Evolutionary conservation across 2,888 invertebrate species (phyloP), one percentile per base, ranked within the genome.

Genomic region (Cheilosia grossa): DNA sequence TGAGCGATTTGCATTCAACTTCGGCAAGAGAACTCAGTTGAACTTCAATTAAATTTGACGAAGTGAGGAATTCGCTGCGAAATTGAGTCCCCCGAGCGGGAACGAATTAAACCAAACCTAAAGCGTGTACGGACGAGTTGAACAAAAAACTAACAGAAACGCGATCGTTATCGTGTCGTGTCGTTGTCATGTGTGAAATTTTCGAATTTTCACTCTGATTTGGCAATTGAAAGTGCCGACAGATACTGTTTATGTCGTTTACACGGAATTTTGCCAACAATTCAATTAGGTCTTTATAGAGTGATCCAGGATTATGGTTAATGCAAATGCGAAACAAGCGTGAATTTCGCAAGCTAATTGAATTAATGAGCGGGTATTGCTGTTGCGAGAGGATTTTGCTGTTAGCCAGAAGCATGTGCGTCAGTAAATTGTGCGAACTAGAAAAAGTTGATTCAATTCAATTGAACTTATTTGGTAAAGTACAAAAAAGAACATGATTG

Each of bases 31-130:
- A 61, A 33, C 61, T 54, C 54, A 10, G 54, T 24, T 63, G 73
- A 53, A 51, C 67, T 77, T 67, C 59, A 77, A 77, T 77, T 77
- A 77, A 67, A 67, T 61, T 77, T 77, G 75, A 66, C 59, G 51
- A 67, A 67, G 67, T 33, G 66, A 75, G 42, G 24, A 77, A 77
- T 67, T 51, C 49, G 49, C n/a, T 42, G 42, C 54, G 54, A 24
- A 47, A 33, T 58, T 24, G 49, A 70, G 47, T 15, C n/a, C 40
- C 53, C n/a, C 53, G 24, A 33, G 13, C 10, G 33, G 5, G 7
- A 21, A n/a, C 24, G 37, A 58, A 53, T 40, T 19, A 53, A 44
- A 19, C 13, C 33, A 27, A 51, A 40, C 3, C 9, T 30, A 33
- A 63, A 33, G 7, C 9, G 33, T 4, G 49, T 24, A 24, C 33